These are phyloP conservation scores for Amblyteles armatorius DNA, from an alignment of 2,888 invertebrate species.

Conservation along the genomic window DNA sequence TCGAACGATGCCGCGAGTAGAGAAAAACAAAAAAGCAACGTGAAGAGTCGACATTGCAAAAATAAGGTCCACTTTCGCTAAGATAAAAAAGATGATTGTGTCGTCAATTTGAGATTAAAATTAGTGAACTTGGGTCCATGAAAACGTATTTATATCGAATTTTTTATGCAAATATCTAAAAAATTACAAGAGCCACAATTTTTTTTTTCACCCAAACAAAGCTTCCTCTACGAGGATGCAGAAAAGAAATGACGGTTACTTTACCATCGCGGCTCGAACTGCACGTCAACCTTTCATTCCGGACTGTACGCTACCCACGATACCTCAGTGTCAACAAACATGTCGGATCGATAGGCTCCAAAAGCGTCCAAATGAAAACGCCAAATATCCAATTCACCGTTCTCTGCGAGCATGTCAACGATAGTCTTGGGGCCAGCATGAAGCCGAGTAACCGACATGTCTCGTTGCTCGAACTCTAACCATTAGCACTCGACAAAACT, in stretches of 20 bases:
- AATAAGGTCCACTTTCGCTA: too few relatives aligned
- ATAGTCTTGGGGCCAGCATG: background rate
- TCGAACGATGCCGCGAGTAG: too few relatives aligned
- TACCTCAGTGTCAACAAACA: slow-evolving; percentile 34
- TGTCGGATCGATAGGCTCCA: background rate
- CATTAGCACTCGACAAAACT: background rate
- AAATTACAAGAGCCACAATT: too few relatives aligned
- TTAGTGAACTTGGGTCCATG: too few relatives aligned
- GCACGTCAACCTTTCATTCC: background rate
- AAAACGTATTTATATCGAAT: too few relatives aligned
- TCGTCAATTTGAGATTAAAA: too few relatives aligned
- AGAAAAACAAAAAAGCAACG: too few relatives aligned
- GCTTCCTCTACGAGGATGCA: background rate
- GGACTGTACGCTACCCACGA: slow-evolving; percentile 1
- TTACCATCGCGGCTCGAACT: background rate
- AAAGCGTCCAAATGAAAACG: background rate
- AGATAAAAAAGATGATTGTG: too few relatives aligned
- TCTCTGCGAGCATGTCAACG: background rate
- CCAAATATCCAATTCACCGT: background rate
- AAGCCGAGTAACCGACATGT: background rate
- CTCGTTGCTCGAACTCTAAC: background rate
- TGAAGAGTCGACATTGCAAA: too few relatives aligned
- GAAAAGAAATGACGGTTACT: background rate
- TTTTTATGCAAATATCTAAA: too few relatives aligned
- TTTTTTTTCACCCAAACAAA: too few relatives aligned